Base-by-base conservation (phyloP, 2,888 invertebrate genomes). In the Laothoe populi region DNA sequence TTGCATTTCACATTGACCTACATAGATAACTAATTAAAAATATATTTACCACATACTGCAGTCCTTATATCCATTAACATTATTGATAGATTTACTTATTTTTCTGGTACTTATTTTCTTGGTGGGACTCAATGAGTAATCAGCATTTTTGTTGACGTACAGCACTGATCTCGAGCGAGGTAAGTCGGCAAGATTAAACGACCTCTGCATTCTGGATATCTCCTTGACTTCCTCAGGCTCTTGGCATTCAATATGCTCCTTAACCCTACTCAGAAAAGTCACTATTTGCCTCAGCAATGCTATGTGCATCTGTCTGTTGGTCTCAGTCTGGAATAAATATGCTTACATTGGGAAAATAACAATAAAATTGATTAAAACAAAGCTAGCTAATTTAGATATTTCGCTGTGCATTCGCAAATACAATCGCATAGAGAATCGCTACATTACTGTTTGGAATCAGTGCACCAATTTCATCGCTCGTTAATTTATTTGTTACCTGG, bases 281-380 rank as follows among this genome's bases (percentile, higher is more conserved):
- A 95, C 94, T 69, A 96, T 95, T 85, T 96, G 95, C 78, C 94
- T 94, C 89, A 96, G 94, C 75, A 96, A 92, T 35, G 95, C 95
- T 81, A 95, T 94, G 83, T 96, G 96, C 96, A 96, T 96, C 82
- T 95, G 95, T 67, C 95, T 93, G 82, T 95, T 95, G 60, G 95
- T 93, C 82, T 96, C 95, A 66, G 95, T 94, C 96, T 96, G 92
- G 73, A 94, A 90, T 80, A 82, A 71, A 67, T 61, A 79, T 63
- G 73, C 67, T 73, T 59, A 73, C 46, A 73, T 74, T 78, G 74
- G 73, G 70, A 74, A 70, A 65, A 58, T 46, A 19, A 21, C 61
- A 63, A 61, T 58, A 8, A 59, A 62, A 26, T 13, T 59, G 24
- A 31, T 31, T 23, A 61, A 42, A 48, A 57, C 48, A 62, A 64